Evolutionary conservation across 2,113 vertebrate species (phyloP).

Genomic region (Oncorhynchus masou): DNA sequence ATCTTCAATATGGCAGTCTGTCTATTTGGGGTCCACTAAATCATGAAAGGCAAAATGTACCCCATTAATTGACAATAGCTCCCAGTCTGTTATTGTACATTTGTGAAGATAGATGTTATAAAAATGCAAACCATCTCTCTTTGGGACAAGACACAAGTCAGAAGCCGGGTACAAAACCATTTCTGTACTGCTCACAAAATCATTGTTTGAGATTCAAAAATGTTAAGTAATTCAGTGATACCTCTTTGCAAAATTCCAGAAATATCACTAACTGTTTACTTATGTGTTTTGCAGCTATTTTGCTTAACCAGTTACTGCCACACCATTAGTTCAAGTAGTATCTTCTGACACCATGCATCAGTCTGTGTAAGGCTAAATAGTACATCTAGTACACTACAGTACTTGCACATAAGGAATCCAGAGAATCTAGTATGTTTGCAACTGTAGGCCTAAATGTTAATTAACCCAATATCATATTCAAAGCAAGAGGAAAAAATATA

Average conservation of each 20-base stretch:
- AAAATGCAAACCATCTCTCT: slow-evolving; percentile 2
- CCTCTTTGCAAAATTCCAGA: background rate
- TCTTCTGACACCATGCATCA: background rate
- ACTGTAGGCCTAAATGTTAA: slow-evolving; percentile 3
- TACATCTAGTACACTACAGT: background rate
- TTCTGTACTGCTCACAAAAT: slow-evolving; percentile 40
- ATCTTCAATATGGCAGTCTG: background rate
- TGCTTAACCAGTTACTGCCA: background rate
- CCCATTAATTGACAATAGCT: background rate
- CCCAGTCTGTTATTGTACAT: slow-evolving; percentile 1
- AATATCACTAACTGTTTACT: slow-evolving; percentile 7
- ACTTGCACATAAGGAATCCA: background rate
- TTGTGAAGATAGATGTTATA: background rate
- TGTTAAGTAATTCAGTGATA: background rate
- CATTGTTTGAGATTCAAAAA: slow-evolving; percentile 21
- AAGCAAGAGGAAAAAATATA: background rate
- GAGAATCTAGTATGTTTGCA: background rate
- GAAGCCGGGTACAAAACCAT: slow-evolving; percentile 34
- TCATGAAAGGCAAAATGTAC: background rate
- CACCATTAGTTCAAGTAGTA: background rate
- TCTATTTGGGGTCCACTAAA: background rate
- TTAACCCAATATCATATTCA: background rate
- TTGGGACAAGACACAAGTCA: slow-evolving; percentile 3
- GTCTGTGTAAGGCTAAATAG: background rate
- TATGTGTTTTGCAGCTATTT: slow-evolving; percentile 13